phyloP scores from a whole-genome alignment of 2,888 invertebrate genomes.

The Philhelius pedissequus region DNA sequence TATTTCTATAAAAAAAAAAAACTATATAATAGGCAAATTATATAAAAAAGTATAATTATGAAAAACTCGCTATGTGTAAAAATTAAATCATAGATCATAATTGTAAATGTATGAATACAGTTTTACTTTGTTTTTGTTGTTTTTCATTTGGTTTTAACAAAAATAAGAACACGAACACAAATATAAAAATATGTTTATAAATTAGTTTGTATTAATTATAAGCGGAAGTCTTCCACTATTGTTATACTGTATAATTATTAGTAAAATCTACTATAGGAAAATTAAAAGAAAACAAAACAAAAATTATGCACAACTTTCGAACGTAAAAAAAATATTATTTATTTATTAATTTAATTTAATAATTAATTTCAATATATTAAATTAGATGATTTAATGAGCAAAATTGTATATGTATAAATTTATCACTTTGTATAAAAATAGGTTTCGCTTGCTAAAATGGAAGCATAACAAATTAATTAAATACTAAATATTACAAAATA shows the following conservation, averaged over 20 bases:
- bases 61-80: constrained; percentile 31
- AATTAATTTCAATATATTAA: not conserved
- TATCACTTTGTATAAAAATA: constrained; percentile 45
- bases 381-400: constrained; percentile 2
- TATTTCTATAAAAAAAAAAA: constrained; percentile 52
- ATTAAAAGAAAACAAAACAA: constrained; percentile 32
- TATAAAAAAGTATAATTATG: not conserved
- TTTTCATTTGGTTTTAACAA: not conserved
- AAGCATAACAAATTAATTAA: not conserved
- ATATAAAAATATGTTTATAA: constrained; percentile 47
- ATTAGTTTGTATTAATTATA: constrained; percentile 72
- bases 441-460: constrained; percentile 60
- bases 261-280: constrained; percentile 53
- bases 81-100: not conserved
- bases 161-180: constrained; percentile 34
- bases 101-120: not conserved
- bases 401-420: constrained; percentile 63
- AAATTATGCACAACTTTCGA: constrained; percentile 32
- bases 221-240: constrained; percentile 79
- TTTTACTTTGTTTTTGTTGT: not conserved
- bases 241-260: constrained; percentile 72
- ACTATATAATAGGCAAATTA: not conserved
- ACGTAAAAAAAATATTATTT: not conserved
- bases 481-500: not conserved
- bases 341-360: constrained; percentile 34